phyloP scores from a whole-genome alignment of 1,140 invertebrate species.

The Ostrea denselamellosa region DNA sequence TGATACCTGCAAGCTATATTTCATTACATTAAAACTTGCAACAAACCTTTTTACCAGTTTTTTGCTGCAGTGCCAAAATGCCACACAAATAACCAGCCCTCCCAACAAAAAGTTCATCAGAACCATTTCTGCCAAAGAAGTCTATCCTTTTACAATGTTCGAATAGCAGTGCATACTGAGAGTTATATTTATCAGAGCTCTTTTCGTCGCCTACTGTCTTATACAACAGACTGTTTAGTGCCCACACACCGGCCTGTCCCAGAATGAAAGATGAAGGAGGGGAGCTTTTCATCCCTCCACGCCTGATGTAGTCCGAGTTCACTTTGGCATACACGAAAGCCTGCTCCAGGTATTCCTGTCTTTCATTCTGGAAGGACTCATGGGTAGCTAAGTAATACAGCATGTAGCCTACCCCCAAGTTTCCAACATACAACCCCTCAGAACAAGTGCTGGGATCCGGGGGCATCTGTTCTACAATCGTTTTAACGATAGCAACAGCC shows the following conservation, averaged over 20 bases:
- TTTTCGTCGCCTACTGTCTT: conserved; percentile 68
- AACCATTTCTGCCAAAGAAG: conserved; percentile 84
- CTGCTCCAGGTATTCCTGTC: conserved; percentile 68
- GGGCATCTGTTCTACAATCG: conserved; percentile 63
- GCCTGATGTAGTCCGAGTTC: conserved; percentile 65
- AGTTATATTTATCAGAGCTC: conserved; percentile 62
- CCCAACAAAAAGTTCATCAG: conserved; percentile 91
- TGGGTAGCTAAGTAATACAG: conserved; percentile 77
- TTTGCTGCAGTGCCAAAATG: conserved; percentile 83
- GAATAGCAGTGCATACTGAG: conserved; percentile 72
- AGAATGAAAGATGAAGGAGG: conserved; percentile 78
- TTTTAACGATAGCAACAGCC: conserved; percentile 57
- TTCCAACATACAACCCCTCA: conserved; percentile 80
- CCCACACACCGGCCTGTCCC: conserved; percentile 79
- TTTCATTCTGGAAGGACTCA: conserved; percentile 68
- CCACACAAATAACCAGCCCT: conserved; percentile 89
- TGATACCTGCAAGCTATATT: background rate
- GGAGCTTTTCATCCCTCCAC: conserved; percentile 54
- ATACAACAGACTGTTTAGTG: conserved; percentile 76
- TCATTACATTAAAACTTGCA: no score
- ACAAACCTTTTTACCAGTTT: conserved; percentile 64
- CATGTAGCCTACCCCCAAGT: conserved; percentile 80
- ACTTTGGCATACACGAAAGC: conserved; percentile 73
- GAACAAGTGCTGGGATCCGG: conserved; percentile 73
- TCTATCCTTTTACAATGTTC: conserved; percentile 80